These are phyloP conservation scores for Macrochelys suwanniensis DNA, from an alignment of 2,797 vertebrate species.

Conservation along the genomic window DNA sequence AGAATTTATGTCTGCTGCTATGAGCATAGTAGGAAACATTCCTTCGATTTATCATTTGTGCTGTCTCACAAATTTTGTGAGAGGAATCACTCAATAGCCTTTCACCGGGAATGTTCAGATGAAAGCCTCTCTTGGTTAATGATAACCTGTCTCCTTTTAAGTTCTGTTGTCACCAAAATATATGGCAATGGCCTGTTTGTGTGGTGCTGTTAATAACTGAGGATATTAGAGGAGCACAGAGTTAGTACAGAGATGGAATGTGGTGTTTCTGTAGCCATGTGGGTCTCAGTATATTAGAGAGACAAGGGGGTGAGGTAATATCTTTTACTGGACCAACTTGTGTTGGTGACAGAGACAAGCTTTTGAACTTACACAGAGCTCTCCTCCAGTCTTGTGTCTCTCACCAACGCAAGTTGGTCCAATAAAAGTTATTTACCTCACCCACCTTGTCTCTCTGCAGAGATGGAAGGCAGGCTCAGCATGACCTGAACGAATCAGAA, in stretches of 20 bases:
- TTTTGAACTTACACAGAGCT: too few relatives aligned
- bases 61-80: constrained; percentile 48
- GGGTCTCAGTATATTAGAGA: too few relatives aligned
- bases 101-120: constrained; percentile 15
- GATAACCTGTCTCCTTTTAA: constrained; percentile 45
- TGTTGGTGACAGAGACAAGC: too few relatives aligned
- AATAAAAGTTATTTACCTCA: too few relatives aligned
- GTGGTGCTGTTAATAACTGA: neutral
- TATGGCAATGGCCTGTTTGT: neutral
- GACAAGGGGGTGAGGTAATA: too few relatives aligned
- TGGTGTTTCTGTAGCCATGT: neutral
- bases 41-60: constrained; percentile 1
- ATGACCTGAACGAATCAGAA: neutral
- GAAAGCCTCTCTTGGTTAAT: constrained; percentile 4
- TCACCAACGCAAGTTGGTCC: too few relatives aligned
- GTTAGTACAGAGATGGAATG: neutral
- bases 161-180: constrained; percentile 43
- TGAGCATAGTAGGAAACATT: constrained; percentile 19
- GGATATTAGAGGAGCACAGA: neutral
- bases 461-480: neutral
- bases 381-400: too few relatives aligned
- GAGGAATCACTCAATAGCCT: constrained; percentile 9
- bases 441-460: too few relatives aligned
- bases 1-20: neutral
- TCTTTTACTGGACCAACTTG: too few relatives aligned